Evolutionary conservation across 1,140 invertebrate genomes (phyloP).

Genomic region (Plutomurus gul): DNA sequence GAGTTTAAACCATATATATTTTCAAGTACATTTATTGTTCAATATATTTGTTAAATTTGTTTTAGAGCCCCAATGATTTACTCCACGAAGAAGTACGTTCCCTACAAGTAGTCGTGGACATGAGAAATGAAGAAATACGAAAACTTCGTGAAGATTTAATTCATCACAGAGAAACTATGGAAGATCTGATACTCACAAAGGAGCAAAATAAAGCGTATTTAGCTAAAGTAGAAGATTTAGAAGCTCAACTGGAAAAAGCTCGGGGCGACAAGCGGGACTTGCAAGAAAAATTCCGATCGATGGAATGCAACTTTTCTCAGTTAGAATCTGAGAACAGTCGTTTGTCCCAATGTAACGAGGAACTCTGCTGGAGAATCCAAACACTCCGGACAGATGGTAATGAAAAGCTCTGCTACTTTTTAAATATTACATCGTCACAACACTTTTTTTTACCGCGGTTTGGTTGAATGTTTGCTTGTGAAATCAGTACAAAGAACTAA

Average conservation of each 20-base stretch:
- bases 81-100: constrained; percentile 48
- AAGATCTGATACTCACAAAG: constrained; percentile 27
- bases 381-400: neutral
- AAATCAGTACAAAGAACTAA: too few relatives aligned
- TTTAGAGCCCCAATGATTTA: constrained; percentile 39
- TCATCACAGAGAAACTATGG: neutral
- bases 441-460: too few relatives aligned
- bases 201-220: constrained; percentile 38
- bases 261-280: constrained; percentile 41
- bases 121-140: constrained; percentile 47
- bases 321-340: constrained; percentile 29
- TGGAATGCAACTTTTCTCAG: constrained; percentile 14
- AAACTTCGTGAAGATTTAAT: constrained; percentile 39
- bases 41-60: neutral
- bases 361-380: constrained; percentile 37
- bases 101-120: constrained; percentile 43
- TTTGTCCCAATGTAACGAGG: constrained; percentile 29
- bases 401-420: too few relatives aligned
- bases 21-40: neutral
- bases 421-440: too few relatives aligned
- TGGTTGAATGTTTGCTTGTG: too few relatives aligned
- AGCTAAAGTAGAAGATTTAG: constrained; percentile 47
- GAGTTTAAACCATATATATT: neutral
- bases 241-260: constrained; percentile 47
- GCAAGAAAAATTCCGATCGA: constrained; percentile 12